phyloP scores from a whole-genome alignment of 2,888 invertebrate genomes.

The Brassicogethes aeneus region DNA sequence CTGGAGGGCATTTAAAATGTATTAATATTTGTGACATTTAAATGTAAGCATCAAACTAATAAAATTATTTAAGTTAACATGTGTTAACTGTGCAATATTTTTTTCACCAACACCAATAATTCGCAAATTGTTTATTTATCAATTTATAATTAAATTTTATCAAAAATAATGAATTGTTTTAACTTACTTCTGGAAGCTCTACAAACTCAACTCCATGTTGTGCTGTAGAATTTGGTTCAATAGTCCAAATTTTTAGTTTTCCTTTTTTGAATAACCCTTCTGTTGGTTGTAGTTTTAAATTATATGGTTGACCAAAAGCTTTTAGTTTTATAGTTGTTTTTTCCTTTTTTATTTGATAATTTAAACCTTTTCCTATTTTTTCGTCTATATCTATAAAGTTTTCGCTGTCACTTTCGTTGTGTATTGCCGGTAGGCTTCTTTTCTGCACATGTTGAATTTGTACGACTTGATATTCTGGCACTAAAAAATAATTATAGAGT shows the following conservation, averaged over 20 bases:
- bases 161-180: no score
- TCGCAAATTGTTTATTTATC: no score
- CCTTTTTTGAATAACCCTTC: slow-evolving; percentile 69
- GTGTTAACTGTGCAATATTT: no score
- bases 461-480: slow-evolving; percentile 79
- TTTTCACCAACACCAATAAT: no score
- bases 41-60: no score
- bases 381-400: slow-evolving; percentile 34
- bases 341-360: slow-evolving; percentile 9
- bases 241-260: slow-evolving; percentile 74
- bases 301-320: slow-evolving; percentile 71
- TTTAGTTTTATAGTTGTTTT: slow-evolving; percentile 58
- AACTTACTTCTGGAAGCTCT: slow-evolving; percentile 66
- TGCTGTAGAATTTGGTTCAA: slow-evolving; percentile 65
- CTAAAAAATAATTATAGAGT: slow-evolving; percentile 31
- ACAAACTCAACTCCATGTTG: slow-evolving; percentile 74
- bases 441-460: slow-evolving; percentile 58
- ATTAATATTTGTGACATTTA: no score
- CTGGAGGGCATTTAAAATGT: no score
- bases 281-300: slow-evolving; percentile 65
- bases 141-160: no score
- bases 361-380: slow-evolving; percentile 11
- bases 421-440: slow-evolving; percentile 23
- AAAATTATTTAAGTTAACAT: no score
- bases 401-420: slow-evolving; percentile 14